phyloP scores from a whole-genome alignment of 1,140 invertebrate genomes.

The Sipha flava region DNA sequence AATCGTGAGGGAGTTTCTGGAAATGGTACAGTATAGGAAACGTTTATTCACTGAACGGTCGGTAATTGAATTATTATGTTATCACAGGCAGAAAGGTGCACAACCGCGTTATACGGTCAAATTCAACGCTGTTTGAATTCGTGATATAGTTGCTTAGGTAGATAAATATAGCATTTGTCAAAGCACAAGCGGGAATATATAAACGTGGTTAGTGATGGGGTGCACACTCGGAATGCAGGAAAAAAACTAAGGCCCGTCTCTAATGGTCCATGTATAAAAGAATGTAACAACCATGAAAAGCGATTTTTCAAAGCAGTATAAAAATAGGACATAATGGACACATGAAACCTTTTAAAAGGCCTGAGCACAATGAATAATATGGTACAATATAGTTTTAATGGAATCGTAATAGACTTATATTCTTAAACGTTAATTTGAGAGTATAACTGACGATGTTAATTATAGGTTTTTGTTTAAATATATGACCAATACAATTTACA shows the following conservation, averaged over 20 bases:
- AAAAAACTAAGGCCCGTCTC: not conserved
- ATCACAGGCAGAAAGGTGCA: not conserved
- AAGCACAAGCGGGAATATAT: not conserved
- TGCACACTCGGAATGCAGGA: not conserved
- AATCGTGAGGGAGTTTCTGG: not conserved
- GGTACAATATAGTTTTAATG: no score
- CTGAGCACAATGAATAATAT: no score
- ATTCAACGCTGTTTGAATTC: not conserved
- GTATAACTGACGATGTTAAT: no score
- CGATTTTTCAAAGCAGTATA: not conserved
- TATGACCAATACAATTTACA: no score
- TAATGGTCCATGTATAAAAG: not conserved
- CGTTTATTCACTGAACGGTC: not conserved
- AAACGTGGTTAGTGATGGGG: not conserved
- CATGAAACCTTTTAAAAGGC: no score
- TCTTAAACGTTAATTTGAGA: no score
- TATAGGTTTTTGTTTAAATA: no score
- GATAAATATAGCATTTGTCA: not conserved
- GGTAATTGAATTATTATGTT: constrained; percentile 8
- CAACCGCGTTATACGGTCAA: not conserved
- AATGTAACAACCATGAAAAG: not conserved
- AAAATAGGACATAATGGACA: not conserved
- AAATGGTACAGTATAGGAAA: not conserved
- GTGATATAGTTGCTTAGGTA: not conserved
- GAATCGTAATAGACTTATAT: no score